Base-by-base conservation (phyloP, 2,888 invertebrate species). In the Branchipolynoe longqiensis region DNA sequence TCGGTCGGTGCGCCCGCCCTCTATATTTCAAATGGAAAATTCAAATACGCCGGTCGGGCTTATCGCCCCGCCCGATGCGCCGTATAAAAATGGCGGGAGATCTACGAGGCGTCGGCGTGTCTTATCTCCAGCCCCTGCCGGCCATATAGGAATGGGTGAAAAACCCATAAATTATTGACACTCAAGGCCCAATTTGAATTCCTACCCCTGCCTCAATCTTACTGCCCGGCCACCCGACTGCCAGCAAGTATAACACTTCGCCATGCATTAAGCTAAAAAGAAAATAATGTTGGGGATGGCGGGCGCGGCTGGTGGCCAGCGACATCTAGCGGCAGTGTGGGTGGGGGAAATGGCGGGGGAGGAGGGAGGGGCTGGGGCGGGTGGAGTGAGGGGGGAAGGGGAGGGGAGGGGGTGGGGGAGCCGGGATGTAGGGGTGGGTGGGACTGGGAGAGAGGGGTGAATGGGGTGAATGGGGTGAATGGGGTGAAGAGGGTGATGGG, bases 11-110 rank as follows among this genome's bases (percentile, higher is more conserved):
- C 62, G 28, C n/a, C 33, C 36, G 28, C 28, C 78, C 78, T 78
- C 78, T 78, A 78, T 78, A 78, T 78, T 78, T 78, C 78, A 78
- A 78, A 78, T 78, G 78, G 78, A 78, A 78, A 78, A 78, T 78
- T 78, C 78, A 78, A 78, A 78, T 78, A 48, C 54, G 78, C 28
- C 78, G 38, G 48, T 48, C 41, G 18, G 54, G 48, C 78, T 78
- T 78, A 78, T 78, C 78, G 41, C 48, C 48, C 12, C 1, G 73
- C 25, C 22, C 12, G 73, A 48, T 48, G 78, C 25, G 78, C 78
- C 78, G 78, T 78, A 78, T 78, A 48, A 78, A 78, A 78, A 78
- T 78, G 78, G 78, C 25, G 28, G 48, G 54, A 78, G 48, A 78
- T 78, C 22, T 78, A 78, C 78, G 78, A 33, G 31, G n/a, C 54